These are phyloP conservation scores for Mellilla xanthometata DNA, from an alignment of 2,888 invertebrate genomes.

Conservation along the genomic window DNA sequence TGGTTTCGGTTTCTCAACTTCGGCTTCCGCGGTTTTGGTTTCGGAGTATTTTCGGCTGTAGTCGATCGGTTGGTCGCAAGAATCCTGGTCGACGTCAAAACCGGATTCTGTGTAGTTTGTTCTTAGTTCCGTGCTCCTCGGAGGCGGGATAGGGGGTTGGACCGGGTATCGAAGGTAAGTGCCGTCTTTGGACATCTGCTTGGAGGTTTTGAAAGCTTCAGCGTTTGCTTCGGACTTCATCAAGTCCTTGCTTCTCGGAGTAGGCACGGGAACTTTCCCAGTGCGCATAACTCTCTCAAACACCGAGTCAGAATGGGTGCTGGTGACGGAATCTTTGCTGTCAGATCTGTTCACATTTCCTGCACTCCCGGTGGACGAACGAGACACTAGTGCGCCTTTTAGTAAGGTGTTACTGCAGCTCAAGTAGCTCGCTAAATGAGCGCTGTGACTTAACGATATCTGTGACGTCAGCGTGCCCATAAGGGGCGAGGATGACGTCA, in stretches of 20 bases:
- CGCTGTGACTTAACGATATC: slow-evolving; percentile 76
- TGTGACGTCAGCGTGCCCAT: slow-evolving; percentile 75
- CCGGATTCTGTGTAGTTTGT: slow-evolving; percentile 82
- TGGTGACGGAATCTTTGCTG: slow-evolving; percentile 91
- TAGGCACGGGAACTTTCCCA: slow-evolving; percentile 75
- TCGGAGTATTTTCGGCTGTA: slow-evolving; percentile 88
- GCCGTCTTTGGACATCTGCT: slow-evolving; percentile 58
- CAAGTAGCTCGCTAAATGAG: slow-evolving; percentile 71
- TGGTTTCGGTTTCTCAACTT: slow-evolving; percentile 55
- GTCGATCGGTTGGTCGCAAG: slow-evolving; percentile 88
- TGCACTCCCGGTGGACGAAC: slow-evolving; percentile 67
- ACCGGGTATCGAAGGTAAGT: slow-evolving; percentile 59
- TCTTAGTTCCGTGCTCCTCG: slow-evolving; percentile 68
- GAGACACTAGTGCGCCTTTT: slow-evolving; percentile 67
- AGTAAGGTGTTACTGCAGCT: slow-evolving; percentile 76
- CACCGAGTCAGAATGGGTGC: slow-evolving; percentile 89
- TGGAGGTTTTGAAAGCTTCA: slow-evolving; percentile 59
- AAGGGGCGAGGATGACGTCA: slow-evolving; percentile 77
- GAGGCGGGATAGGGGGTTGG: slow-evolving; percentile 72
- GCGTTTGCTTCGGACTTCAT: slow-evolving; percentile 63
- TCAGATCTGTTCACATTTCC: slow-evolving; percentile 87
- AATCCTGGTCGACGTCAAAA: slow-evolving; percentile 84
- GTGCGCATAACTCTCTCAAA: slow-evolving; percentile 85
- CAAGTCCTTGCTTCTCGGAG: slow-evolving; percentile 71
- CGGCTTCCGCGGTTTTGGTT: slow-evolving; percentile 68